Base-by-base conservation (phyloP, 2,113 vertebrate genomes). In the Mola mola region DNA sequence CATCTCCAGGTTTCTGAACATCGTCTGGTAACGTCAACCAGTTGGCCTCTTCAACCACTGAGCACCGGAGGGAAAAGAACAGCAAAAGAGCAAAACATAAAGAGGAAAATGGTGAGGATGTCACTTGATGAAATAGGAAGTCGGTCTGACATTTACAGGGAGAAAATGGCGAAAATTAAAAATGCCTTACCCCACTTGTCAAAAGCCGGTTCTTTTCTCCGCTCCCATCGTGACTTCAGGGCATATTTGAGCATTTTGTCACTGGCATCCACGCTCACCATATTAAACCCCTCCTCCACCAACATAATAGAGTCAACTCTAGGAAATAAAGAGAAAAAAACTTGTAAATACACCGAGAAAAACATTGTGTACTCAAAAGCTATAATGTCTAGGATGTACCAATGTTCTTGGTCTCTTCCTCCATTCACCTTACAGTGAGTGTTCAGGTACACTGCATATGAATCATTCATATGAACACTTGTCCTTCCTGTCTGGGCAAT, bases 231-330 rank as follows among this genome's bases (percentile, higher is more conserved):
- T 21, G 94, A 91, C 78, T 98, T 98, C 49, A 98, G 87, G 0
- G 97, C 97, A 0, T 97, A 96, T 80, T 99, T 99, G 15, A 98
- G 93, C 97, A 99, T 99, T 91, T 98, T 99, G 89, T 99, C 97
- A 9, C 97, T 98, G 88, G 97, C 97, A 6, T 99, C 97, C 72
- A 97, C 95, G 1, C 97, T 98, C 8, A 93, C 90, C 89, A 98
- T 89, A 0, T 61, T 92, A 83, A 96, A 99, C 34, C 95, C 96
- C 71, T 98, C 96, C 66, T 98, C 96, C 28, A 99, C 93, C 81
- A 99, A 79, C 97, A 99, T 99, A 62, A 98, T 95, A 48, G 97
- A 99, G 86, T 99, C 97, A 66, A 98, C 94, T 63, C 97, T 99
- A 79, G 7, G 81, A 57, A 78, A 75, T 4, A 72, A 43, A 47